A percentile compares a stretch with the other conserved stretches of the same genome.
phyloP scores from a whole-genome alignment of 2,113 vertebrate species.

The Notechis scutatus region DNA sequence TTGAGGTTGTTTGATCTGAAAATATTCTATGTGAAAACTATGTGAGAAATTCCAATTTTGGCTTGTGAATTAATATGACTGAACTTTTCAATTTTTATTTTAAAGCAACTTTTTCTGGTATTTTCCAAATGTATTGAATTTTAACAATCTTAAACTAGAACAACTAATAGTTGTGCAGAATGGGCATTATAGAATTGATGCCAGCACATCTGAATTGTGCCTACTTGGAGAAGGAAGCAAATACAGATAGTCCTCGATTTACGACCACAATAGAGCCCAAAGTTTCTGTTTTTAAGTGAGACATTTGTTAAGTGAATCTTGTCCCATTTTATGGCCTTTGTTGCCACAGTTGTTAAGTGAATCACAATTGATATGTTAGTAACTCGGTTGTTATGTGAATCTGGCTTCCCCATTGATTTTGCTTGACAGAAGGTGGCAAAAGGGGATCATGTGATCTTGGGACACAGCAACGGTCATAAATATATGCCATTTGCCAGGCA shows the following conservation, averaged over 20 bases:
- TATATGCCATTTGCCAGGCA: too few species aligned
- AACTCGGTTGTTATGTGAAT: conserved; percentile 20
- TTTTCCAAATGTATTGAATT: not conserved
- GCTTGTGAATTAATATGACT: not conserved
- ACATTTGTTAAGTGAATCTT: too few species aligned
- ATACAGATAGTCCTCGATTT: too few species aligned
- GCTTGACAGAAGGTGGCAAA: too few species aligned
- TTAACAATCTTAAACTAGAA: not conserved
- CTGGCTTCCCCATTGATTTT: too few species aligned
- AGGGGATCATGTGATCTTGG: too few species aligned
- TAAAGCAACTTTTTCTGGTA: not conserved
- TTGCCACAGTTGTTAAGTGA: too few species aligned
- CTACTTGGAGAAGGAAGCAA: not conserved
- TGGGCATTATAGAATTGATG: not conserved
- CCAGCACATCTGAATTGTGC: not conserved
- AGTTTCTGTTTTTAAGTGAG: too few species aligned
- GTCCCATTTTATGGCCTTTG: too few species aligned
- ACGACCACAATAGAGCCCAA: too few species aligned
- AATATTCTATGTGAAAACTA: not conserved
- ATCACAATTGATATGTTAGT: too few species aligned
- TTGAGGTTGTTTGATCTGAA: not conserved
- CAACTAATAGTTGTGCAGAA: not conserved
- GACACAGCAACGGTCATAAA: too few species aligned
- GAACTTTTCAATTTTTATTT: conserved; percentile 10
- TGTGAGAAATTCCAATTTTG: not conserved